These are phyloP conservation scores for Cavia aperea DNA, from an alignment of 2,113 vertebrate species.

Conservation along the genomic window DNA sequence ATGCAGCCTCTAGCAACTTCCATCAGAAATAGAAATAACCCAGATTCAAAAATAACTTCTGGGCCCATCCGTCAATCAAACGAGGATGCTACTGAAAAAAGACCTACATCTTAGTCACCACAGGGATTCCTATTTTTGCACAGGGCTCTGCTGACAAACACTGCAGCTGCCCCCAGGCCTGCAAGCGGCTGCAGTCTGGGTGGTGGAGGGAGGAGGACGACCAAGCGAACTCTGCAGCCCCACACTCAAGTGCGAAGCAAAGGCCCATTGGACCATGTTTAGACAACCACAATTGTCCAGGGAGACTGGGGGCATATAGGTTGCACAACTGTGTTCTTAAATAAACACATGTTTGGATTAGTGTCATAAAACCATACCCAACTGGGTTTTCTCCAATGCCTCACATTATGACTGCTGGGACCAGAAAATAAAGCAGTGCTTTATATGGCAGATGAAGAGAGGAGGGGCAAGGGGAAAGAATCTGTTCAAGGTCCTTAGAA, in stretches of 20 bases:
- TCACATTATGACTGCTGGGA: neutral
- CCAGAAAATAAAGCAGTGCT: neutral
- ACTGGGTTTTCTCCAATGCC: conserved; percentile 36
- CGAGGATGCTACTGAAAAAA: conserved; percentile 67
- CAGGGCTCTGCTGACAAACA: conserved; percentile 43
- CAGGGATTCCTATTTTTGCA: conserved; percentile 76
- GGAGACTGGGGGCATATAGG: neutral
- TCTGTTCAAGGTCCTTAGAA: neutral
- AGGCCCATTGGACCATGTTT: conserved; percentile 38
- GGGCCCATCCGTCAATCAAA: conserved; percentile 75
- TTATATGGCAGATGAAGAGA: rapidly evolving
- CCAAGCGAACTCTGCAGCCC: conserved; percentile 39
- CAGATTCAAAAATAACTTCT: conserved; percentile 75
- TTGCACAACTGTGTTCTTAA: conserved; percentile 29
- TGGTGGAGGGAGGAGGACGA: conserved; percentile 45
- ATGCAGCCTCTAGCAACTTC: conserved; percentile 64
- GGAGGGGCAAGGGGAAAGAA: neutral
- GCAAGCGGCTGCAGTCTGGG: conserved; percentile 37
- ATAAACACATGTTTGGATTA: conserved; percentile 37
- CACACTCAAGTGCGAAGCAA: conserved; percentile 21
- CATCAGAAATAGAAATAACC: conserved; percentile 73
- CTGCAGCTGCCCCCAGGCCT: conserved; percentile 65
- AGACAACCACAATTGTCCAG: conserved; percentile 43
- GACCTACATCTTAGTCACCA: conserved; percentile 74
- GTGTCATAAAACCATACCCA: neutral